A percentile compares a stretch with the other conserved stretches of the same genome.
Evolutionary conservation across 2,888 invertebrate species (phyloP).

Genomic region (Drosophila antonietae): DNA sequence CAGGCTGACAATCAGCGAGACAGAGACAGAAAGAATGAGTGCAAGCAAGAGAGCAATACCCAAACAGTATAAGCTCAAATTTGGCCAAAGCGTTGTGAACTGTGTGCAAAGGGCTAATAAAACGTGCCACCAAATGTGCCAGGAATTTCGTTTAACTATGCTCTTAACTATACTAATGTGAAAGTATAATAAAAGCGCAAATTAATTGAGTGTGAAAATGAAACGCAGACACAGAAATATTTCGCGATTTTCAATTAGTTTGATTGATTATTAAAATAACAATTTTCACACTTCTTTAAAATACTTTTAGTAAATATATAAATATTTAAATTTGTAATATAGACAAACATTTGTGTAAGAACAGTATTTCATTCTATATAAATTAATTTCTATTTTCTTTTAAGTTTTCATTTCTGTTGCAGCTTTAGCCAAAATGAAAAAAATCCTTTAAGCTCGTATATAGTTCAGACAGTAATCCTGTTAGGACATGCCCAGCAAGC

Average conservation of each 20-base stretch:
- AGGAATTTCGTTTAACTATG: conserved; percentile 32
- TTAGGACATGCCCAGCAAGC: background rate
- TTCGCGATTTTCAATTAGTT: conserved; percentile 3
- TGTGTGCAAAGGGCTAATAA: conserved; percentile 55
- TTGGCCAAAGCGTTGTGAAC: conserved; percentile 48
- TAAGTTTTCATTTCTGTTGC: too few relatives aligned
- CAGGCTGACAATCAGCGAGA: conserved; percentile 4
- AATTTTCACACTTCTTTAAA: background rate
- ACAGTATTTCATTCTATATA: background rate
- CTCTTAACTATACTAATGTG: background rate
- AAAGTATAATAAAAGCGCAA: conserved; percentile 21
- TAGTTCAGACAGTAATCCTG: conserved; percentile 1
- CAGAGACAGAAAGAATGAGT: background rate
- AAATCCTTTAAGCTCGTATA: background rate
- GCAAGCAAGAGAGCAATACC: background rate
- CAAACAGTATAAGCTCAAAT: background rate
- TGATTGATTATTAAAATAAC: background rate
- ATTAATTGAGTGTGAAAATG: conserved; percentile 10
- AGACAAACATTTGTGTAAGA: background rate
- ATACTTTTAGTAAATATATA: background rate
- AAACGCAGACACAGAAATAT: background rate
- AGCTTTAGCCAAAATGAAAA: background rate
- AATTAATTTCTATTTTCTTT: background rate
- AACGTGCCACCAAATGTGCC: conserved; percentile 39
- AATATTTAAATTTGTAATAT: background rate